Percentiles rank a stretch among this genome's conserved stretches.
These are phyloP conservation scores for Marcusenius ussheri DNA, from an alignment of 2,113 vertebrate genomes.

Conservation along the genomic window DNA sequence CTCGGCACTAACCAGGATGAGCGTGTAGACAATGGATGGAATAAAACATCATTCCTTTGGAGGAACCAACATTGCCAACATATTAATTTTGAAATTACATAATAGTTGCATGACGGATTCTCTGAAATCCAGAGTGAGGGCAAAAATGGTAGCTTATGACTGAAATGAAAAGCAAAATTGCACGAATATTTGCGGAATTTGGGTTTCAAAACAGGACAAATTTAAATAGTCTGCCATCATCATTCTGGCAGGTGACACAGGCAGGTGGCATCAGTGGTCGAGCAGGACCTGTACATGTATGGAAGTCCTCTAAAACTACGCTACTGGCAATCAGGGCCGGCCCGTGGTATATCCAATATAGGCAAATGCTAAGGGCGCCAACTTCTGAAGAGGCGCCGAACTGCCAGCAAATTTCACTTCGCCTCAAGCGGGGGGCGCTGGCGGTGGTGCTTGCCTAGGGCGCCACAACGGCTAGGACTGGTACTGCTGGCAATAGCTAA, in stretches of 20 bases:
- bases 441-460: too few species aligned
- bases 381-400: too few species aligned
- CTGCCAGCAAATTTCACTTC: too few species aligned
- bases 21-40: not conserved
- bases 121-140: not conserved
- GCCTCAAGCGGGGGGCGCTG: too few species aligned
- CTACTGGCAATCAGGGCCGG: not conserved
- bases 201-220: not conserved
- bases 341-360: too few species aligned
- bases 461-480: too few species aligned
- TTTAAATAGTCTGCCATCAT: not conserved
- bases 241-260: not conserved
- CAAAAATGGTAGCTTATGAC: not conserved
- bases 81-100: not conserved
- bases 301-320: not conserved
- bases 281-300: not conserved
- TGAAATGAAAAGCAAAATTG: not conserved
- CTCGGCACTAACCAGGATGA: not conserved
- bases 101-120: not conserved
- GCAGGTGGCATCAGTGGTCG: not conserved
- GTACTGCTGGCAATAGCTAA: not conserved
- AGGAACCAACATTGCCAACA: not conserved
- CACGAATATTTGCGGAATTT: not conserved
- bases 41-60: not conserved
- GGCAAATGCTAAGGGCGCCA: too few species aligned